Conservation (phyloP, 2,113 vertebrate genomes). For the Antidorcas marsupialis region DNA sequence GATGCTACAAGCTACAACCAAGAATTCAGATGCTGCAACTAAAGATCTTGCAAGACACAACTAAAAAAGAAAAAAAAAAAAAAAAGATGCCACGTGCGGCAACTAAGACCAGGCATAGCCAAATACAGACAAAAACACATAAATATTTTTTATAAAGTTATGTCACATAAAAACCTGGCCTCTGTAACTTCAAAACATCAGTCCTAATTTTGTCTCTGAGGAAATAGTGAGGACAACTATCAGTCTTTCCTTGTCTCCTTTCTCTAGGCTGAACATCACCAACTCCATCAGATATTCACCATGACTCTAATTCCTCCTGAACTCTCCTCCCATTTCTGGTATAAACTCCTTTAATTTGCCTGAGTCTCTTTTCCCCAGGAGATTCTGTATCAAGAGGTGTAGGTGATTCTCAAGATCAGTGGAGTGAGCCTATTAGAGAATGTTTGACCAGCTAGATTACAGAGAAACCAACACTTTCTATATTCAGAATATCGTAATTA, state of each 20-base stretch:
- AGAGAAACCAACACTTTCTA: not conserved
- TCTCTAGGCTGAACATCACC: not conserved
- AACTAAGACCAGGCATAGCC: not conserved
- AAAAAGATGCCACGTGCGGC: not conserved
- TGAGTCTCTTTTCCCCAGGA: not conserved
- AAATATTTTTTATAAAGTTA: not conserved
- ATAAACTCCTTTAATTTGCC: not conserved
- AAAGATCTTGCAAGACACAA: not conserved
- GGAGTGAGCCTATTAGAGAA: not conserved
- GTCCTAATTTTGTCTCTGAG: not conserved
- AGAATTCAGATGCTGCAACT: not conserved
- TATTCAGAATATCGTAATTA: not conserved
- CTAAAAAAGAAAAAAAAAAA: not conserved
- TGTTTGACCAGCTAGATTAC: not conserved
- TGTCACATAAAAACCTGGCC: not conserved
- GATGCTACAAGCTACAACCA: not conserved
- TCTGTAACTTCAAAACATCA: not conserved
- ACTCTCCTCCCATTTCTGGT: not conserved
- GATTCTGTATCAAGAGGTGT: not conserved
- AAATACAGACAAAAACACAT: not conserved
- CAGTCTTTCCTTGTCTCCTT: not conserved
- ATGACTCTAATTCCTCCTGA: not conserved
- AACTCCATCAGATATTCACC: not conserved
- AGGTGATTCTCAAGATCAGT: not conserved
- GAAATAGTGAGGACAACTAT: not conserved